These are phyloP conservation scores for Acanthochromis polyacanthus DNA, from an alignment of 2,113 vertebrate species.

Conservation along the genomic window DNA sequence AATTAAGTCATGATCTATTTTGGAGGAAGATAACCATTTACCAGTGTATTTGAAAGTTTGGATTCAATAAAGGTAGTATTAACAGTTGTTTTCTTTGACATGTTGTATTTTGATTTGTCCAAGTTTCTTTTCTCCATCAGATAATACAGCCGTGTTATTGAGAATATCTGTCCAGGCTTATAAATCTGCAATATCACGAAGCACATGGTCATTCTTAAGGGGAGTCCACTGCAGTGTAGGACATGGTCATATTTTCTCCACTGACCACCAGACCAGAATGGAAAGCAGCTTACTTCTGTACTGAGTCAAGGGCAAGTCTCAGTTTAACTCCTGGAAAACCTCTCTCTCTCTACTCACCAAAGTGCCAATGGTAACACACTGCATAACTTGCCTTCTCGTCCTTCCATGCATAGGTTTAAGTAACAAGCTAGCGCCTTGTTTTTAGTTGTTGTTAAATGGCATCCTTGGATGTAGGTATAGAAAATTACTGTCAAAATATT, in stretches of 20 bases:
- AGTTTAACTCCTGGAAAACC: background rate
- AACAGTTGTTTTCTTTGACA: background rate
- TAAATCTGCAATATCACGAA: background rate
- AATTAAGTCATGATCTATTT: conserved; percentile 1
- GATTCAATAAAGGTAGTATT: background rate
- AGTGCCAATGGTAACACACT: background rate
- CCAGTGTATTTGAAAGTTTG: conserved; percentile 4
- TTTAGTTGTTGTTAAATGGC: no score
- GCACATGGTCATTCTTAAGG: conserved; percentile 3
- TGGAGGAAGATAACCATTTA: background rate
- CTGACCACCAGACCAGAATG: conserved; percentile 8
- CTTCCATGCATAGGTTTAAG: no score
- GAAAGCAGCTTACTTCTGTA: background rate
- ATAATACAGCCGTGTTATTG: background rate
- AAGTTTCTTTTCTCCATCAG: background rate
- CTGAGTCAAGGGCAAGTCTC: background rate
- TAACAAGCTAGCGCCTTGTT: no score
- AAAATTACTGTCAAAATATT: background rate
- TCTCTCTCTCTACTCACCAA: background rate
- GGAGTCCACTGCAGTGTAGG: background rate
- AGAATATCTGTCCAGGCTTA: background rate
- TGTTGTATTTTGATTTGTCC: background rate
- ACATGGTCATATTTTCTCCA: conserved; percentile 7
- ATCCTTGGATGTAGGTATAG: no score
- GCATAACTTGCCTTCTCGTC: background rate